These are phyloP conservation scores for Clinocottus analis DNA, from an alignment of 2,113 vertebrate genomes.

Conservation along the genomic window DNA sequence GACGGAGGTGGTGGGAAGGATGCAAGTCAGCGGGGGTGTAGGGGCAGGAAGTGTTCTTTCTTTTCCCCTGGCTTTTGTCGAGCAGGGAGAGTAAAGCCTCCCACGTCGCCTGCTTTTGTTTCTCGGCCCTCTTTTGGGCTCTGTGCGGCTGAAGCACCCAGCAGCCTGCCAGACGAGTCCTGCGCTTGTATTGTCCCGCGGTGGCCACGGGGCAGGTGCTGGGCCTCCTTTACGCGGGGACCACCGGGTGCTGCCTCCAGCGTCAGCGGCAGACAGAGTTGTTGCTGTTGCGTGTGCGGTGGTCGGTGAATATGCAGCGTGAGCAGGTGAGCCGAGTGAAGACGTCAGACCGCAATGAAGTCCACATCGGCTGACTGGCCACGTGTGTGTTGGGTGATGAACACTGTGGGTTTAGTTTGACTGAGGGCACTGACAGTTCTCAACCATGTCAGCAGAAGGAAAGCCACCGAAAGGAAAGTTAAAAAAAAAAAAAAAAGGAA, in stretches of 20 bases:
- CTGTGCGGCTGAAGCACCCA: constrained; percentile 49
- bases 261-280: constrained; percentile 30
- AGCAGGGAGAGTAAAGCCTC: constrained; percentile 70
- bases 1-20: constrained; percentile 66
- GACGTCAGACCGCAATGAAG: constrained; percentile 10
- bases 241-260: constrained; percentile 43
- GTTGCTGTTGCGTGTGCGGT: not conserved
- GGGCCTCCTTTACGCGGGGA: constrained; percentile 28
- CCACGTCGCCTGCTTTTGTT: constrained; percentile 76
- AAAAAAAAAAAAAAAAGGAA: not conserved
- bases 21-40: constrained; percentile 64
- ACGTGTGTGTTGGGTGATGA: not conserved
- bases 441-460: not conserved
- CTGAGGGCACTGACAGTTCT: not conserved
- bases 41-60: constrained; percentile 69
- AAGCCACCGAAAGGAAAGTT: not conserved
- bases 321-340: constrained; percentile 23
- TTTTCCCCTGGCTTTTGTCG: constrained; percentile 71
- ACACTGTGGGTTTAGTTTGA: constrained; percentile 20
- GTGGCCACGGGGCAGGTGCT: constrained; percentile 57
- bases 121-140: constrained; percentile 34
- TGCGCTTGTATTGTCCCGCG: constrained; percentile 51
- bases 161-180: constrained; percentile 56
- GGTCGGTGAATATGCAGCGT: constrained; percentile 7
- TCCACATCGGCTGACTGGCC: constrained; percentile 10